Evolutionary conservation across 2,113 vertebrate species (phyloP), one percentile per base, ranked within the genome.

Genomic region (Lasiurus cinereus): DNA sequence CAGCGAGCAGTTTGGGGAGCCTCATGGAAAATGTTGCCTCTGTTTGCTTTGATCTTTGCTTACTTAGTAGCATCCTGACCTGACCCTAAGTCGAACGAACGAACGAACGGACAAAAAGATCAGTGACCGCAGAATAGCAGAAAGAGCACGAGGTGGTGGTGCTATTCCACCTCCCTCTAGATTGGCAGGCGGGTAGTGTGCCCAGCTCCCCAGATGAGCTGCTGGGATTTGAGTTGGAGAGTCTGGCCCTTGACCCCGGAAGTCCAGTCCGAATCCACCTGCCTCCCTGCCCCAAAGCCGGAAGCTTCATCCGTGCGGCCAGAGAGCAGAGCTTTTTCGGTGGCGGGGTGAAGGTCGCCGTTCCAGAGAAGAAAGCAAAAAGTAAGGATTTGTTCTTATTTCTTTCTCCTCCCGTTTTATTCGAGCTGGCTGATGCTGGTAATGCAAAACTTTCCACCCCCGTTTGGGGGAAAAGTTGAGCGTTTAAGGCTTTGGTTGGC

Each of bases 181-280:
- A 96, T 94, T 79, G 91, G 95, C 89, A 95, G 96, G 89, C 95
- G 89, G 93, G 94, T 94, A 52, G 94, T 79, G 89, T 2, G 48
- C 92, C 86, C 74, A 39, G 48, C 16, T 76, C 43, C 64, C 67
- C 3, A 24, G 12, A 11, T 7, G n/a, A 18, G 6, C 50, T 39
- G 59, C 18, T 48, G 66, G 56, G 85, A 29, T 91, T 0, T 1
- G 94, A 90, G 36, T 69, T 69, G 36, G 90, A 64, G 86, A 31
- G 2, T 59, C 22, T 64, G 90, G 36, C 67, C 43, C 59, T 93
- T 78, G 95, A 83, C 54, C 66, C 52, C 4, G 1, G 62, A 67
- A 73, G 93, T 46, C n/a, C 67, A 88, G 82, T 13, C 8, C 46
- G 43, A n/a, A 3, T 21, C 6, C 29, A 0, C 2, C 46, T 83